A percentile compares a stretch with the other conserved stretches of the same genome.
phyloP scores from a whole-genome alignment of 1,140 invertebrate genomes.

The Helicorthomorpha holstii region DNA sequence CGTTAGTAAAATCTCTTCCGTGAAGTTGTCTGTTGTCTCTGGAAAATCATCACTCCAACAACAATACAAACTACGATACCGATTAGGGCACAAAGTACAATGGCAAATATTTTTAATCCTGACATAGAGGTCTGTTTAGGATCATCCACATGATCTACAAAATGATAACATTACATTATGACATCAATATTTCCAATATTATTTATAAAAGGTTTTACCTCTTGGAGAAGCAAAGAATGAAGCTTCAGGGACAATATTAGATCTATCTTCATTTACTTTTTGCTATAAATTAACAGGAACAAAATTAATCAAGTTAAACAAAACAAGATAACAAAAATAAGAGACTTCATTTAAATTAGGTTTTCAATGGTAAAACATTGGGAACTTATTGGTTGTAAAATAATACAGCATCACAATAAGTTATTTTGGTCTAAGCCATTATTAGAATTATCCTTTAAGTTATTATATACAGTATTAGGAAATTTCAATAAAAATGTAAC shows the following conservation, averaged over 20 bases:
- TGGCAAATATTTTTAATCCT: slow-evolving; percentile 72
- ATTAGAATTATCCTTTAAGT: too few species aligned
- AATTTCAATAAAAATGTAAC: too few species aligned
- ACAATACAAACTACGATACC: slow-evolving; percentile 58
- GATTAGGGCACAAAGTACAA: slow-evolving; percentile 60
- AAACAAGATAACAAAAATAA: too few species aligned
- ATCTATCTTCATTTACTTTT: slow-evolving; percentile 23
- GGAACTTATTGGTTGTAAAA: too few species aligned
- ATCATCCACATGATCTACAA: slow-evolving; percentile 66
- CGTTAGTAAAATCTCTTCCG: slow-evolving; percentile 80
- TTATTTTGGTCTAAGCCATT: too few species aligned
- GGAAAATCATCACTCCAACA: slow-evolving; percentile 75
- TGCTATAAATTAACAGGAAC: too few species aligned
- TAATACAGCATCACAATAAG: too few species aligned
- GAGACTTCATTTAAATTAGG: too few species aligned
- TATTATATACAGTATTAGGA: too few species aligned
- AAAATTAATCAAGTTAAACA: too few species aligned
- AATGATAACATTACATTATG: neutral
- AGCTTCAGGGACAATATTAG: slow-evolving; percentile 48
- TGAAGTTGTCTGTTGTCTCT: slow-evolving; percentile 72
- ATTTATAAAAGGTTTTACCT: slow-evolving; percentile 24
- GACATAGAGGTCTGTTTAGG: slow-evolving; percentile 58
- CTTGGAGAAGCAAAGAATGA: slow-evolving; percentile 61
- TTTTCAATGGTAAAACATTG: too few species aligned
- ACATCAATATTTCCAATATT: neutral